Conservation (phyloP, 1,140 invertebrate genomes). For the Nomia melanderi region DNA sequence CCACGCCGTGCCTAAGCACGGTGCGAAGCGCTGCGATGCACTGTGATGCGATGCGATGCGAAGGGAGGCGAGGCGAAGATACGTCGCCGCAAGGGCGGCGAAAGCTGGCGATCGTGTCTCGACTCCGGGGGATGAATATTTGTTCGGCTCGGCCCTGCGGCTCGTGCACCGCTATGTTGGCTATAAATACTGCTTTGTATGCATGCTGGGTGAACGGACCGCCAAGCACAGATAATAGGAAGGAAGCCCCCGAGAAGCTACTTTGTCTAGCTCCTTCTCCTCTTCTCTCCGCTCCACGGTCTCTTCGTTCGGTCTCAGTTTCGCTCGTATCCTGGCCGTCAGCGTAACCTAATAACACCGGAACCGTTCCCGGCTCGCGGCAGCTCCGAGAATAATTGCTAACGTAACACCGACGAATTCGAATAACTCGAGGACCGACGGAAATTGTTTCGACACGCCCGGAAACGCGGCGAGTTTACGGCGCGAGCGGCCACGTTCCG, state of each 20-base stretch:
- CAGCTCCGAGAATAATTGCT: conserved; percentile 35
- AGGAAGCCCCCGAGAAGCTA: conserved; percentile 71
- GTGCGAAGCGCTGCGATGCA: too few species aligned
- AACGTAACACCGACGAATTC: conserved; percentile 12
- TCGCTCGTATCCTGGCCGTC: not conserved
- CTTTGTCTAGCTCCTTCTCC: conserved; percentile 62
- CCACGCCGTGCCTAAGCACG: too few species aligned
- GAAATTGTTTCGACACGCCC: conserved; percentile 13
- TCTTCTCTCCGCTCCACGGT: not conserved
- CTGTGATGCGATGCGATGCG: not conserved
- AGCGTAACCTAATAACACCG: conserved; percentile 33
- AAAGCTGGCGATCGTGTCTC: conserved; percentile 50
- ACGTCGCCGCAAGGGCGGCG: not conserved
- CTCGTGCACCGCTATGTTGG: conserved; percentile 42
- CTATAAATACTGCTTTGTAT: conserved; percentile 77
- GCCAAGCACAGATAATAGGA: conserved; percentile 73
- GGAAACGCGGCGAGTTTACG: not conserved
- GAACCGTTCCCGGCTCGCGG: conserved; percentile 10
- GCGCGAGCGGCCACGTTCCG: not conserved
- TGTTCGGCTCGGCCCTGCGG: conserved; percentile 49
- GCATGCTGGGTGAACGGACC: conserved; percentile 69
- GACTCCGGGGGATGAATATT: conserved; percentile 63
- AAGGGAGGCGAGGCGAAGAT: not conserved
- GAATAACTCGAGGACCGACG: conserved; percentile 11
- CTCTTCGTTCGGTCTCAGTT: not conserved